A percentile compares a stretch with the other conserved stretches of the same genome.
These are phyloP conservation scores for Molossus alvarezi DNA, from an alignment of 2,797 vertebrate species.

Conservation along the genomic window DNA sequence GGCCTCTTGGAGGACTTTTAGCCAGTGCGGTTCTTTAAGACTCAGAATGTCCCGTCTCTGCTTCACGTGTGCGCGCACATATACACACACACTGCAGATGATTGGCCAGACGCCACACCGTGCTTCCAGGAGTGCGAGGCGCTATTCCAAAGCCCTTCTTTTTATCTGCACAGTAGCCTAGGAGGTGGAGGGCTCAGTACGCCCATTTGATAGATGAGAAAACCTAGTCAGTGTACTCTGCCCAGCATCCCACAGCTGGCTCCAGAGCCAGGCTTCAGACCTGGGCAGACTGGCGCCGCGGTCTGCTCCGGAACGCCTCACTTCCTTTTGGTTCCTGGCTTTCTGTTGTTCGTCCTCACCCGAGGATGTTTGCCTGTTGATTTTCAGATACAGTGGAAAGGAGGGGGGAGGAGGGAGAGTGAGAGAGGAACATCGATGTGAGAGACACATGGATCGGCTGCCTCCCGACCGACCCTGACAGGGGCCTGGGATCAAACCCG, in stretches of 20 bases:
- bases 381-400: no score
- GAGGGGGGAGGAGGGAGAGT: no score
- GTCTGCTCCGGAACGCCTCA: neutral
- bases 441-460: no score
- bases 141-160: neutral
- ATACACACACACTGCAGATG: neutral
- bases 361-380: no score
- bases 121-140: neutral
- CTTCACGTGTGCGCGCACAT: neutral
- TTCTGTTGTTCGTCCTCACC: no score
- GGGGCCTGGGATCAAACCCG: no score
- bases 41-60: neutral
- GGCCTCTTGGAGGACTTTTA: neutral
- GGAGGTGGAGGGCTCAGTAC: neutral
- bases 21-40: neutral
- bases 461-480: no score
- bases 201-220: neutral
- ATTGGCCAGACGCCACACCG: neutral
- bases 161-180: neutral
- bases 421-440: no score
- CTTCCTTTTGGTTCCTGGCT: neutral
- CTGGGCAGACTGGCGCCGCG: neutral
- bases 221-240: neutral
- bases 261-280: neutral
- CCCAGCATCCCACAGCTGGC: neutral